Base-by-base conservation (phyloP, 2,888 invertebrate genomes). In the Eupithecia vulgata region DNA sequence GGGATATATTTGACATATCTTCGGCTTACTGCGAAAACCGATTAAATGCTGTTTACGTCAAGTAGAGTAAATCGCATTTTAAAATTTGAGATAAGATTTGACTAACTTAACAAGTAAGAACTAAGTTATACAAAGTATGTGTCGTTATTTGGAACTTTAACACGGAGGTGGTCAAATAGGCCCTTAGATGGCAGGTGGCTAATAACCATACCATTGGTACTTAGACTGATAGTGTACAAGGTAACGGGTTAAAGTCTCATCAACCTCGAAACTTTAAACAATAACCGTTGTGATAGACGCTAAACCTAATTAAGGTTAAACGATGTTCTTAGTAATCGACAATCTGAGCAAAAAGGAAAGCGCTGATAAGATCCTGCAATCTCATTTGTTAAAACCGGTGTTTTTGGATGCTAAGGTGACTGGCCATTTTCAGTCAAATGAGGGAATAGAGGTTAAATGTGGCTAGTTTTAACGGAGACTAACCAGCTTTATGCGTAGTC, bases 161-260 rank as follows among this genome's bases (percentile, higher is more conserved):
- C 5, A 17, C 12, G 1, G n/a, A 64, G 4, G 3, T 62, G 62
- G 62, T 64, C 37, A 64, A 64, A n/a, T 5, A 35, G 5, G n/a
- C 37, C 37, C 5, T 35, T n/a, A 65, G 52, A 68, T 64, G 15
- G 40, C 67, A 72, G 57, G 65, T 68, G 45, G 57, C 57, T 65
- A 65, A 65, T 72, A 72, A 72, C 57, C 64, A 72, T 72, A 64
- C 62, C 67, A 52, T 25, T 25, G 34, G 57, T 42, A 59, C 68
- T 72, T 59, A 68, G 42, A 67, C 52, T 62, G 25, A 67, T 71
- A 37, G 61, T 35, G 62, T 65, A 25, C 65, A 10, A 37, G 21
- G 25, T 67, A 69, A 71, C 64, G 64, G 73, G 69, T 73, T 70
- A 70, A 70, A 73, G 48, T 69, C 66, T 69, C 69, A 73, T 61